These are phyloP conservation scores for Platycercus adscitus DNA, from an alignment of 2,113 vertebrate species.

Conservation along the genomic window DNA sequence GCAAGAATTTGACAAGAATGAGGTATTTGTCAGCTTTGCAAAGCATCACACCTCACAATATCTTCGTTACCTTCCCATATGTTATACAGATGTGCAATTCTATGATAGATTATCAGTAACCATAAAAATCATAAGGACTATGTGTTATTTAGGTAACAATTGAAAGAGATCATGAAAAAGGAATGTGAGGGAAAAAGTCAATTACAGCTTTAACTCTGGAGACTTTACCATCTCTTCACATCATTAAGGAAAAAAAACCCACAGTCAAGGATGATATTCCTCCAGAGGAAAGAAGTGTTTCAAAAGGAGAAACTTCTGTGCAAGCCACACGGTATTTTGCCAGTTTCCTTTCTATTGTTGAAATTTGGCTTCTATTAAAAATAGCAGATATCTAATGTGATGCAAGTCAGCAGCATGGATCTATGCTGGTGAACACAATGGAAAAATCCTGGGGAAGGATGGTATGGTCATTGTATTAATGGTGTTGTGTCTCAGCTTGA, in stretches of 20 bases:
- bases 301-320: not conserved
- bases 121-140: not conserved
- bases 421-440: not conserved
- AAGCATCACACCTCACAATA: not conserved
- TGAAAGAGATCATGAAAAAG: not conserved
- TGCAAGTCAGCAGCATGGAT: not conserved
- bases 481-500: not conserved
- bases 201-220: not conserved
- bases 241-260: not conserved
- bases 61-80: not conserved
- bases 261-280: not conserved
- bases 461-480: not conserved
- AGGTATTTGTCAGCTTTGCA: not conserved
- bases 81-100: not conserved
- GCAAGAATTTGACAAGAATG: not conserved
- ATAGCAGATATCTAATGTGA: not conserved
- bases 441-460: not conserved
- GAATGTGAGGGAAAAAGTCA: not conserved
- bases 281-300: not conserved
- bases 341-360: not conserved
- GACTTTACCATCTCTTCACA: not conserved
- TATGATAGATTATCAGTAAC: not conserved
- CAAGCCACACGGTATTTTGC: not conserved
- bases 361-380: not conserved
- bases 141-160: not conserved